Evolutionary conservation across 2,888 invertebrate genomes (phyloP), one percentile per base, ranked within the genome.

Genomic region (Tetranychus truncatus): DNA sequence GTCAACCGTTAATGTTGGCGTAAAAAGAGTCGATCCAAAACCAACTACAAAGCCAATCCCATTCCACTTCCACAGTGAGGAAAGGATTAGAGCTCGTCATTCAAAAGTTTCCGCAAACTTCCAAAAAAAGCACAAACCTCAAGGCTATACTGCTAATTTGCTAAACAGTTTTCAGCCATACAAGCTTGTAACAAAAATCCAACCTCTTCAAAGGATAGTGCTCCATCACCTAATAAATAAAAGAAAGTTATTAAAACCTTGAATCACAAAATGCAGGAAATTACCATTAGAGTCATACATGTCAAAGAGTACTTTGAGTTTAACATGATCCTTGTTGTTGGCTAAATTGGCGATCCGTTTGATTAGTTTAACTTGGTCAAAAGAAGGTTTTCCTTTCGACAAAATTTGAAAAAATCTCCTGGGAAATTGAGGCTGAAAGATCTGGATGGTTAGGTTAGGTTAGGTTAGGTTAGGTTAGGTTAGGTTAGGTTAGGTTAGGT

Each of bases 161-260:
- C n/a, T n/a, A n/a, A n/a, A n/a, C n/a, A n/a, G n/a, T 94, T 95
- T 84, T 95, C 95, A 80, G 92, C 91, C 91, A 94, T 93, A 81
- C 95, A 95, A 0, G 93, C 94, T 76, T 90, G 85, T 87, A 95
- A 89, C 76, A 95, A 94, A 82, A 92, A 91, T 79, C 91, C 90
- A 45, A 95, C 85, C 82, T 95, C 95, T 46, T 89, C 88, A 81
- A 90, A 89, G 80, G 94, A 92, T 81, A 95, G 93, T 15, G 91
- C 85, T 11, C 94, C 94, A 81, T 93, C 93, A 45, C 92, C 93
- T 92, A 81, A 7, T 75, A 67, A 21, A 73, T 44, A 24, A 15
- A 15, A 46, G 18, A 72, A 72, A 55, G 6, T 0, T 6, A 15
- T 55, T 15, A 55, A 55, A 9, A 55, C 2, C 15, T 55, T 55